Conservation (phyloP, 2,888 invertebrate species). For the Lasioglossum vierecki region DNA sequence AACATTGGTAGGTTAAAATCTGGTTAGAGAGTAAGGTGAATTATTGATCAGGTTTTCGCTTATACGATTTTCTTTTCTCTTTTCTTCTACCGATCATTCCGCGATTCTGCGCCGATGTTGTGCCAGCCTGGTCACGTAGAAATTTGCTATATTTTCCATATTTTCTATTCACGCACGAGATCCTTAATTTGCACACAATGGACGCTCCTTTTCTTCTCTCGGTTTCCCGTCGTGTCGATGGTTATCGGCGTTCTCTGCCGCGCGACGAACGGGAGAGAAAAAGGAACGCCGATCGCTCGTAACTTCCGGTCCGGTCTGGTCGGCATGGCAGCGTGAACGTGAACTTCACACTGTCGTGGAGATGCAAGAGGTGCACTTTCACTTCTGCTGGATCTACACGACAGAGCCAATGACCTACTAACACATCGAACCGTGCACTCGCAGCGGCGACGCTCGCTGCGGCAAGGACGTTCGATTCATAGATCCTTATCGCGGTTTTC, state of each 20-base stretch:
- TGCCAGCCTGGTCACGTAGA: not conserved
- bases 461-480: slow-evolving; percentile 65
- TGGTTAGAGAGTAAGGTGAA: slow-evolving; percentile 13
- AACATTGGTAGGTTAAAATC: not conserved
- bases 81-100: no score
- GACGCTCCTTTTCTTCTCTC: not conserved
- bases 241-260: not conserved
- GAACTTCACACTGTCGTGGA: slow-evolving; percentile 80
- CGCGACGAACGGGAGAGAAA: not conserved
- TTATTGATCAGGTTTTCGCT: slow-evolving; percentile 41
- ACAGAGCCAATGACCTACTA: slow-evolving; percentile 83
- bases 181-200: slow-evolving; percentile 5
- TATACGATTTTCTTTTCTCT: slow-evolving; percentile 5
- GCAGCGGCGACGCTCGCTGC: slow-evolving; percentile 27
- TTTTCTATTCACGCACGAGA: slow-evolving; percentile 1
- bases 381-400: slow-evolving; percentile 78
- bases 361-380: slow-evolving; percentile 79
- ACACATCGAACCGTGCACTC: slow-evolving; percentile 75
- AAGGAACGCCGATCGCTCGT: slow-evolving; percentile 51
- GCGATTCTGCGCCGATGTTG: not conserved
- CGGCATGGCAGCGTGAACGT: slow-evolving; percentile 76
- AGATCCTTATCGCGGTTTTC: not conserved
- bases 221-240: not conserved
- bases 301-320: slow-evolving; percentile 55
- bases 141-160: slow-evolving; percentile 6